Percentiles rank a stretch among this genome's conserved stretches.
Evolutionary conservation across 2,888 invertebrate genomes (phyloP).

Genomic region (Acrobeloides nanus): DNA sequence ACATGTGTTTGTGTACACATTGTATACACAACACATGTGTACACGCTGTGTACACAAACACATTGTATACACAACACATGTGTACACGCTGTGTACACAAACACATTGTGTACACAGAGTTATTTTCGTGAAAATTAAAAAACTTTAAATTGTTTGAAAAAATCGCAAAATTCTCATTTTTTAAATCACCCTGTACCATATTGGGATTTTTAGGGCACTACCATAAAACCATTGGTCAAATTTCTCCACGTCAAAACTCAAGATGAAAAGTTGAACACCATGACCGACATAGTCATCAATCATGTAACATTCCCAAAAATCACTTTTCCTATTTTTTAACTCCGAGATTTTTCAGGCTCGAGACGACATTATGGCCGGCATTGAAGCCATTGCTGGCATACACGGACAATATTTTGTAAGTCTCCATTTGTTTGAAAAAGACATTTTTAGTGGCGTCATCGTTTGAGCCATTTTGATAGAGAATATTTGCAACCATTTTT

Average conservation of each 20-base stretch:
- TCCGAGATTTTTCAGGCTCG: slow-evolving; percentile 25
- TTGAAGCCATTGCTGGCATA: slow-evolving; percentile 42
- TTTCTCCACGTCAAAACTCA: slow-evolving; percentile 75
- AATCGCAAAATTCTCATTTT: no score
- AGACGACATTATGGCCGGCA: slow-evolving; percentile 45
- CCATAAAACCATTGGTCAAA: slow-evolving; percentile 89
- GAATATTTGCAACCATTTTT: slow-evolving; percentile 24
- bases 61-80: no score
- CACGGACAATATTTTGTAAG: slow-evolving; percentile 31
- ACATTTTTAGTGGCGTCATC: slow-evolving; percentile 25
- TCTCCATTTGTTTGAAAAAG: neutral
- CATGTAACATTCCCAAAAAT: slow-evolving; percentile 19
- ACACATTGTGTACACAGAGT: no score
- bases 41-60: no score
- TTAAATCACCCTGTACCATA: no score
- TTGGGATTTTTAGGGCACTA: no score
- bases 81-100: no score
- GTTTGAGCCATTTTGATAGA: slow-evolving; percentile 21
- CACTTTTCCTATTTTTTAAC: no score
- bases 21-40: no score
- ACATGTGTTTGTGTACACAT: no score
- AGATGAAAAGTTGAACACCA: slow-evolving; percentile 15
- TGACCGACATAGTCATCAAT: slow-evolving; percentile 16
- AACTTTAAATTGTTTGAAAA: no score
- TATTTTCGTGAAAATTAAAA: no score